These are phyloP conservation scores for Helogale parvula DNA, from an alignment of 2,113 vertebrate species.

Conservation along the genomic window DNA sequence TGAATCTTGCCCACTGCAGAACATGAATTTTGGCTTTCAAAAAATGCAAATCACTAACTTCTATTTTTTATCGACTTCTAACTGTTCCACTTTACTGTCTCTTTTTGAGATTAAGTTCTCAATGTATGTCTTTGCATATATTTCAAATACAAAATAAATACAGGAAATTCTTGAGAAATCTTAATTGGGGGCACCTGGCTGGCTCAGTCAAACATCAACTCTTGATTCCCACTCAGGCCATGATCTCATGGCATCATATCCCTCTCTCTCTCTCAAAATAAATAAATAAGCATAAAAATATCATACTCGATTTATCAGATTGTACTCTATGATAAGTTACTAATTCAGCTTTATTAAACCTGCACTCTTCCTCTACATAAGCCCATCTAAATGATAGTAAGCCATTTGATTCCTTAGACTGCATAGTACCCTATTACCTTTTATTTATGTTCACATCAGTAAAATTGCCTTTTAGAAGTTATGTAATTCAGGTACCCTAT, in stretches of 20 bases:
- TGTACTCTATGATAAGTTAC: neutral
- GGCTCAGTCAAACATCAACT: too few species aligned
- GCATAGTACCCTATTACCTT: neutral
- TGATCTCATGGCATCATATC: too few species aligned
- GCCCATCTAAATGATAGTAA: neutral
- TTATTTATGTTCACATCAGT: neutral
- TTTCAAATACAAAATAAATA: neutral
- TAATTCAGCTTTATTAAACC: neutral
- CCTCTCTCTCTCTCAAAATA: too few species aligned
- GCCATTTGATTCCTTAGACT: neutral
- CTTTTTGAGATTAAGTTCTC: neutral
- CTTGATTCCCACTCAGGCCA: too few species aligned
- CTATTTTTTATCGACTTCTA: constrained; percentile 26
- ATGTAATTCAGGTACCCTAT: neutral
- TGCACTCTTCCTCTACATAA: neutral
- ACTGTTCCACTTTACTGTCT: neutral
- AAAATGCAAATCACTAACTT: constrained; percentile 35
- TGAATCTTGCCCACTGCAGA: neutral
- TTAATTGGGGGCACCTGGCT: neutral
- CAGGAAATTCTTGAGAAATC: neutral
- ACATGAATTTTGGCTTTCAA: constrained; percentile 21
- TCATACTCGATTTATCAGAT: neutral
- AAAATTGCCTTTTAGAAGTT: neutral
- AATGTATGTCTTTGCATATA: neutral
- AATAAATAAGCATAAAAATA: neutral